Base-by-base conservation (phyloP, 2,113 vertebrate species). In the Hassar affinis region DNA sequence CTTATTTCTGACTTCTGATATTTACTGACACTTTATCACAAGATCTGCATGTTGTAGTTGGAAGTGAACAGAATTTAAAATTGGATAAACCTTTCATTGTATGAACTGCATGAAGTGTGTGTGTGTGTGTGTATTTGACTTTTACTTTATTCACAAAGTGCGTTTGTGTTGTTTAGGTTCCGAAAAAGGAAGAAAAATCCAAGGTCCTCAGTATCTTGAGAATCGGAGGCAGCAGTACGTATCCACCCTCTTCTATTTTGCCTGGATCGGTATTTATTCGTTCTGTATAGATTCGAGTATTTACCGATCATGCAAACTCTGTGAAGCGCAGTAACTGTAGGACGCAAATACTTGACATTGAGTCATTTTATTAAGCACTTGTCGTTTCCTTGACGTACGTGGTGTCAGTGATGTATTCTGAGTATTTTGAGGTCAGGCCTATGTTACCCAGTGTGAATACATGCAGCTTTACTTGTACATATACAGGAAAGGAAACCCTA, bases 121-220 rank as follows among this genome's bases (percentile, higher is more conserved):
- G 5, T 54, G 18, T 54, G 5, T 54, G 18, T 56, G 6, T 54
- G 18, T 42, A 17, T 57, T 25, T 25, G 20, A 57, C 20, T 57
- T 56, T 20, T 56, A 61, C 57, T 27, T 62, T 15, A 30, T 62
- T 62, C 62, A 66, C 62, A 68, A 62, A 30, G 8, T 47, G 78
- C 66, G 7, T 78, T 57, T 71, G n/a, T 85, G 33, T 78, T 83
- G 25, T 78, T 30, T 84, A 17, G 62, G 17, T 56, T 6, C 42
- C 4, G 12, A 95, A 91, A 87, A 94, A 95, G 49, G 96, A 96
- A 0, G 95, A 96, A 27, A 77, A 77, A 51, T 84, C 93, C 4
- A 83, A 92, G 88, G 90, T 77, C 30, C 74, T 77, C 74, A 38
- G 74, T 85, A 94, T 96, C 80, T 92, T 95, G n/a, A 89, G 51